A percentile compares a stretch with the other conserved stretches of the same genome.
phyloP scores from a whole-genome alignment of 2,888 invertebrate species.

The Stenotaenia linearis region DNA sequence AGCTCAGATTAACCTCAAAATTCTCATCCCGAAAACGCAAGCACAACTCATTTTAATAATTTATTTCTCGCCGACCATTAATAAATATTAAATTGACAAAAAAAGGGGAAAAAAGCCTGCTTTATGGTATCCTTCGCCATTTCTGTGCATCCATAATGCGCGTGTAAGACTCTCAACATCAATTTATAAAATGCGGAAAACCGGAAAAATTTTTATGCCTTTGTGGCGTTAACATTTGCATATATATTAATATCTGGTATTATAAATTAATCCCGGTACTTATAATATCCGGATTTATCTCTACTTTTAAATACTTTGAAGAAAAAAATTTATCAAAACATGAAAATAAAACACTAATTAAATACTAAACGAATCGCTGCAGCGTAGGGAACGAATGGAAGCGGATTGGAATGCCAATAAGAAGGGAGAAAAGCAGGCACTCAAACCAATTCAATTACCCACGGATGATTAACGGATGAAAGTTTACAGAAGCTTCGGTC shows the following conservation, averaged over 20 bases:
- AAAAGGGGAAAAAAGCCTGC: background rate
- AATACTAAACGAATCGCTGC: background rate
- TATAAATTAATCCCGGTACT: background rate
- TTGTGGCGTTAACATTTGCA: background rate
- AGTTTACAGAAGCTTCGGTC: background rate
- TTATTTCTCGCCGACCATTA: background rate
- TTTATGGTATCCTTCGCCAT: background rate
- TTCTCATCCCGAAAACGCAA: background rate
- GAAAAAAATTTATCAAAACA: too few relatives aligned
- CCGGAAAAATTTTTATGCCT: background rate
- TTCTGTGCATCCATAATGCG: background rate
- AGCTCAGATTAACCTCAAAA: background rate
- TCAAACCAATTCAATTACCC: slow-evolving; percentile 16
- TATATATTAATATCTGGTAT: background rate
- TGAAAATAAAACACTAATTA: too few relatives aligned
- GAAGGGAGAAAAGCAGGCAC: background rate
- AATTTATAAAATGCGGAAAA: background rate
- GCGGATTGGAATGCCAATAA: background rate
- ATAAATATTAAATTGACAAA: background rate
- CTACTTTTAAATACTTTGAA: too few relatives aligned
- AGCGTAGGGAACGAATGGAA: background rate
- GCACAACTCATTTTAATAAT: background rate
- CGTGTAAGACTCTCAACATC: background rate
- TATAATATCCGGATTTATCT: background rate
- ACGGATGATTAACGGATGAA: background rate